Base-by-base conservation (phyloP, 2,113 vertebrate genomes). In the Gobio gobio region DNA sequence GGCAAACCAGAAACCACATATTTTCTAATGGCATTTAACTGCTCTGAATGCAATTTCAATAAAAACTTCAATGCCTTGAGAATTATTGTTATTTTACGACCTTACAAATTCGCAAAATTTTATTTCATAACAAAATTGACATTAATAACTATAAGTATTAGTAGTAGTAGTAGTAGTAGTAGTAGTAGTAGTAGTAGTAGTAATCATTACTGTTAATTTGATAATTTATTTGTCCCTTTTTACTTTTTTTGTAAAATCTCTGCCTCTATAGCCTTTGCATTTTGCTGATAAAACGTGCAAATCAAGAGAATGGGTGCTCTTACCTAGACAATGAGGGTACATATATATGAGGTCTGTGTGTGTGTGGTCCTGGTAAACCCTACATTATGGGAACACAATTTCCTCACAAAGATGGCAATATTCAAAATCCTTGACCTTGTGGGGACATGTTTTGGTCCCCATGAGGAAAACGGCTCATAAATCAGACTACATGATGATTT, bases 251-350 rank as follows among this genome's bases (percentile, higher is more conserved):
- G 29, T 29, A 29, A 29, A 29, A 40, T 64, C 47, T 36, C 16
- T 22, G 10, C 20, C 59, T 26, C 43, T 13, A 78, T 13, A 63
- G 72, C 61, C 45, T 74, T 74, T 40, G 49, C 5, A 51, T 54
- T 49, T n/a, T 56, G 18, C 2, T 26, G 72, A 26, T 89, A 85
- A 92, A 68, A 51, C 72, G 88, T 89, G 51, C 49, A 90, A 92
- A 91, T 92, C 89, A 90, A 29, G 84, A 89, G 85, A 85, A 87
- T 77, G 74, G 59, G 49, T 59, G 72, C 75, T 87, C 83, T 90
- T 89, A 86, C 84, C 91, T 91, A 82, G 88, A 45, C 76, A 78
- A 81, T 87, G 83, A 91, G 87, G 63, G 86, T 43, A 70, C 91
- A 72, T 84, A 68, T 89, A 58, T 43, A 33, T 51, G 29, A 33